These are phyloP conservation scores for Phalacrocorax aristotelis DNA, from an alignment of 2,113 vertebrate genomes.

Conservation along the genomic window DNA sequence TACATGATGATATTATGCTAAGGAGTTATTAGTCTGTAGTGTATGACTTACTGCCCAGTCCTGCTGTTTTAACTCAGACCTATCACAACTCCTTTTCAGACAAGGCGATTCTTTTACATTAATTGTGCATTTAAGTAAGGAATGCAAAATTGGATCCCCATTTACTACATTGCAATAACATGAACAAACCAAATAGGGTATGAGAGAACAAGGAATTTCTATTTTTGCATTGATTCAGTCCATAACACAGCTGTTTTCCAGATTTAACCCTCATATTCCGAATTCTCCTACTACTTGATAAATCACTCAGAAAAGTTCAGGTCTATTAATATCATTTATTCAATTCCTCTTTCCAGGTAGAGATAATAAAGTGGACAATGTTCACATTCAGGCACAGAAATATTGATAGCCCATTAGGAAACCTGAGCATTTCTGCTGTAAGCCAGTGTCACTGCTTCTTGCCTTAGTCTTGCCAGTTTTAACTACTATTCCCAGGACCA, in stretches of 20 bases:
- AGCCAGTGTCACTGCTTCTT: neutral
- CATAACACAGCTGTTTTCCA: constrained; percentile 43
- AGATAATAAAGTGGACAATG: neutral
- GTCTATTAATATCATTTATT: neutral
- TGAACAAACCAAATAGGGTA: neutral
- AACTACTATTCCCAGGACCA: neutral
- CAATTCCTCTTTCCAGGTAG: neutral
- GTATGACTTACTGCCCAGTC: neutral
- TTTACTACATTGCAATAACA: neutral
- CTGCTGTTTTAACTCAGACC: constrained; percentile 6
- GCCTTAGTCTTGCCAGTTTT: neutral
- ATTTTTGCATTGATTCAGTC: constrained; percentile 16
- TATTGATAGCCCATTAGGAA: neutral
- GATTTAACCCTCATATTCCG: neutral
- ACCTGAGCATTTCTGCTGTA: neutral
- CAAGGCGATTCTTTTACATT: neutral
- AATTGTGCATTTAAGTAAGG: neutral
- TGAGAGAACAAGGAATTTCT: neutral
- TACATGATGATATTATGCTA: neutral
- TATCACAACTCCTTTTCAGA: neutral
- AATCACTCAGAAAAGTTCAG: neutral
- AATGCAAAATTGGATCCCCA: neutral
- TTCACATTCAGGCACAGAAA: constrained; percentile 12
- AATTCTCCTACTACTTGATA: constrained; percentile 21
- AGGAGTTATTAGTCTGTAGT: neutral